phyloP scores from a whole-genome alignment of 1,140 invertebrate species.

The Micrasema minimum region DNA sequence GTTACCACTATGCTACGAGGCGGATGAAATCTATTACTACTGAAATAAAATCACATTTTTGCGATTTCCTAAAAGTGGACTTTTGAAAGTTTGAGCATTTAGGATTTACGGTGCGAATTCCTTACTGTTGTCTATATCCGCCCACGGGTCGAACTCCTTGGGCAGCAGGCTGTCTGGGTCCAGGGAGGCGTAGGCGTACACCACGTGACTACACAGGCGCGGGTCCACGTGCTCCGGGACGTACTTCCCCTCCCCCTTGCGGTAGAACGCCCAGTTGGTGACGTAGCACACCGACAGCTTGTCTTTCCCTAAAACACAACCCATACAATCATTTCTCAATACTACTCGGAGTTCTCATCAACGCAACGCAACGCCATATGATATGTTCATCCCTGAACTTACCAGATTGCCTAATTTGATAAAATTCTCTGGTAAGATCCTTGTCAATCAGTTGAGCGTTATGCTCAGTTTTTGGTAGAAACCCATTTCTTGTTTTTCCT shows the following conservation, averaged over 20 bases:
- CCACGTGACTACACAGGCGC: constrained; percentile 84
- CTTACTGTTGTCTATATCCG: constrained; percentile 87
- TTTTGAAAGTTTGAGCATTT: too few species aligned
- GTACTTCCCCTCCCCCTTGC: constrained; percentile 84
- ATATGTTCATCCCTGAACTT: constrained; percentile 28
- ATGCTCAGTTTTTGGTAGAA: constrained; percentile 11
- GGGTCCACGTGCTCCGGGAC: constrained; percentile 86
- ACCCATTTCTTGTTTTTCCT: constrained; percentile 38
- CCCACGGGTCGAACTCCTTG: constrained; percentile 84
- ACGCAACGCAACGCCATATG: too few species aligned
- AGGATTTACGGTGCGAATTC: too few species aligned
- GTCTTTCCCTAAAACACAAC: constrained; percentile 15
- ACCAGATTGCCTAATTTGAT: constrained; percentile 34
- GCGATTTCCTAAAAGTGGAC: too few species aligned
- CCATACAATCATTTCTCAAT: too few species aligned
- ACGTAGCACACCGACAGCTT: constrained; percentile 82
- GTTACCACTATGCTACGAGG: too few species aligned
- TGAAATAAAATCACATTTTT: too few species aligned
- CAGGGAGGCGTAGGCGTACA: constrained; percentile 90
- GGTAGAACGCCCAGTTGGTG: constrained; percentile 89
- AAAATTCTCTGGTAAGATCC: constrained; percentile 36
- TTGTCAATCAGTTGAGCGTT: constrained; percentile 17
- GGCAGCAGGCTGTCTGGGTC: constrained; percentile 80
- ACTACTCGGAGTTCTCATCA: too few species aligned
- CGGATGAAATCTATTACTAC: too few species aligned